Conservation (phyloP, 2,113 vertebrate species). For the Cnemophilus loriae region DNA sequence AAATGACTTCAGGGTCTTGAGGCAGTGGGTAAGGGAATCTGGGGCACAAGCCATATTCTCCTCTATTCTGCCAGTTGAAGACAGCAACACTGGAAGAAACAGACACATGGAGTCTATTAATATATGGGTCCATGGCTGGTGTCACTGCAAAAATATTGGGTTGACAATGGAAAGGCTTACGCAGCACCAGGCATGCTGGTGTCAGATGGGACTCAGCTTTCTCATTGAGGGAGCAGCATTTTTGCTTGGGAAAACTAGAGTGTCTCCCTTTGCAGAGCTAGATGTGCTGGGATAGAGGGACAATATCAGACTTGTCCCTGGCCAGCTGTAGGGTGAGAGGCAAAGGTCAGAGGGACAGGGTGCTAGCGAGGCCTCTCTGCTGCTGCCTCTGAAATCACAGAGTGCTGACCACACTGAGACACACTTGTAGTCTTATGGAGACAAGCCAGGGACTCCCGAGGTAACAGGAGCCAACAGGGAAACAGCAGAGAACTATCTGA, state of each 20-base stretch:
- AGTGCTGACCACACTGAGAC: neutral
- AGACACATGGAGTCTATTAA: neutral
- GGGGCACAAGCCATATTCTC: neutral
- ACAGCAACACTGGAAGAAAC: neutral
- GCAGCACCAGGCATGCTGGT: neutral
- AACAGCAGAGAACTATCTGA: neutral
- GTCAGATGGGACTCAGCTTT: neutral
- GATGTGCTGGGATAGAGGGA: accelerated
- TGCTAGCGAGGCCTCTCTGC: neutral
- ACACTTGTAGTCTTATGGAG: neutral
- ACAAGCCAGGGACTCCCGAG: neutral
- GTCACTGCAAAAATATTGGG: neutral
- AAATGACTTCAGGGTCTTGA: neutral
- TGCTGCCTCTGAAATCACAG: neutral
- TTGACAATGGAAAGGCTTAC: neutral
- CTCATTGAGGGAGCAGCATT: neutral
- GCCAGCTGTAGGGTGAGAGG: neutral
- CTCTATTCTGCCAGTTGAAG: neutral
- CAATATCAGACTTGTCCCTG: neutral
- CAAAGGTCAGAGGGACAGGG: neutral
- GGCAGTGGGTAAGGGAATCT: neutral
- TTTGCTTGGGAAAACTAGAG: neutral
- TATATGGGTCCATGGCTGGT: neutral
- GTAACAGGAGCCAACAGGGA: neutral
- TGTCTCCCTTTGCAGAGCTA: neutral